Base-by-base conservation (phyloP, 2,113 vertebrate species). In the Haemorhous mexicanus region DNA sequence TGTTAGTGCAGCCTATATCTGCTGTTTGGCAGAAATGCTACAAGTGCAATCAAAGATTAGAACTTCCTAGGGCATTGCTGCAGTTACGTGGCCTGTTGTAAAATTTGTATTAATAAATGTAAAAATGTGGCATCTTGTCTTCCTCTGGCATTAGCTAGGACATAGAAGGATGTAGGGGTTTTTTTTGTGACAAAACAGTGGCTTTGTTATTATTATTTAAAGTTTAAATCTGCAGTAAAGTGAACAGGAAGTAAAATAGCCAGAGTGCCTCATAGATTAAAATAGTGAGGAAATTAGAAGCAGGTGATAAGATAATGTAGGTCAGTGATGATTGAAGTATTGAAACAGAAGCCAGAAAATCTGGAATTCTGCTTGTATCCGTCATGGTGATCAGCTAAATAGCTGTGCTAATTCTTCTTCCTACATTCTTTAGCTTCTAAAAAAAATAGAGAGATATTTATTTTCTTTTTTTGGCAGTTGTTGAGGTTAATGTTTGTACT, bases 121-220 rank as follows among this genome's bases (percentile, higher is more conserved):
- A 18, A 47, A 91, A 73, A 49, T 23, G 10, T 13, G 24, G 8
- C 2, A 2, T 74, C 11, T 33, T 6, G 1, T 73, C 77, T 75
- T 83, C 6, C 20, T 53, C n/a, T 37, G 83, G 41, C 8, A 12
- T 63, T 77, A 50, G 30, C 8, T 30, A 32, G 28, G 32, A 16
- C 76, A 21, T 61, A 67, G 30, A 43, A 39, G 11, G 18, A 7
- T 10, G 8, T 37, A 33, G 18, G 14, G 1, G 0, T 3, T 12
- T 77, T 76, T 55, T 77, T 76, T 35, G 33, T 84, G 17, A 11
- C 24, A 18, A 67, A 47, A 20, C 26, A 58, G 41, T 43, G 63
- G 11, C 5, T 50, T 37, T 61, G 39, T 39, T 17, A 17, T 62
- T 39, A 19, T 28, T 6, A 28, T 56, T 68, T 76, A 9, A 83